Evolutionary conservation across 2,888 invertebrate genomes (phyloP).

Genomic region (Lymantria dispar): DNA sequence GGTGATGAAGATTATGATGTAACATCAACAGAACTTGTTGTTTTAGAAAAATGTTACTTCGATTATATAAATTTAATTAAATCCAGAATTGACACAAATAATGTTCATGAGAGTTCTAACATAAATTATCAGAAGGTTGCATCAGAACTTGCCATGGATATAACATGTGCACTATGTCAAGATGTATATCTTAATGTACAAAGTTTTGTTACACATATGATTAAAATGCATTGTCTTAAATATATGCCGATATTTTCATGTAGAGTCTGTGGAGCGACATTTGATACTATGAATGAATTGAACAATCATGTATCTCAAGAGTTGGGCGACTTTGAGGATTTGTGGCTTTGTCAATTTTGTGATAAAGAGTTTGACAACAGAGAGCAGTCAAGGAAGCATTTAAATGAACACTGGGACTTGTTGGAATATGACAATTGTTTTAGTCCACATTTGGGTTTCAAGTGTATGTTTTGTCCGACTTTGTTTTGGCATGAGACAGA

Average conservation of each 20-base stretch:
- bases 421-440: slow-evolving; percentile 70
- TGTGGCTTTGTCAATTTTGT: slow-evolving; percentile 79
- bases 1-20: slow-evolving; percentile 74
- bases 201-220: slow-evolving; percentile 55
- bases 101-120: slow-evolving; percentile 50
- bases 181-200: slow-evolving; percentile 43
- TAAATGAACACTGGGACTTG: slow-evolving; percentile 59
- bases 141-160: slow-evolving; percentile 37
- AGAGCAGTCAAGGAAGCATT: slow-evolving; percentile 55
- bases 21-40: slow-evolving; percentile 67
- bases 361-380: slow-evolving; percentile 71
- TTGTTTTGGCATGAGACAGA: slow-evolving; percentile 78
- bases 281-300: slow-evolving; percentile 58
- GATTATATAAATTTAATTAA: slow-evolving; percentile 58
- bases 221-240: slow-evolving; percentile 64
- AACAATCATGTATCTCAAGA: slow-evolving; percentile 56
- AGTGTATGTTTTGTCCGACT: slow-evolving; percentile 72
- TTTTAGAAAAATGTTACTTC: slow-evolving; percentile 65
- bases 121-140: slow-evolving; percentile 53
- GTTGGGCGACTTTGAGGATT: slow-evolving; percentile 63
- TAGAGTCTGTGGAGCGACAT: slow-evolving; percentile 63
- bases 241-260: slow-evolving; percentile 59
- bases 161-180: slow-evolving; percentile 60
- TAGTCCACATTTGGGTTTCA: slow-evolving; percentile 74
- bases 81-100: slow-evolving; percentile 48